Percentiles rank a stretch among this genome's conserved stretches.
Conservation (phyloP, 2,797 vertebrate genomes). For the Meriones psammophilus region DNA sequence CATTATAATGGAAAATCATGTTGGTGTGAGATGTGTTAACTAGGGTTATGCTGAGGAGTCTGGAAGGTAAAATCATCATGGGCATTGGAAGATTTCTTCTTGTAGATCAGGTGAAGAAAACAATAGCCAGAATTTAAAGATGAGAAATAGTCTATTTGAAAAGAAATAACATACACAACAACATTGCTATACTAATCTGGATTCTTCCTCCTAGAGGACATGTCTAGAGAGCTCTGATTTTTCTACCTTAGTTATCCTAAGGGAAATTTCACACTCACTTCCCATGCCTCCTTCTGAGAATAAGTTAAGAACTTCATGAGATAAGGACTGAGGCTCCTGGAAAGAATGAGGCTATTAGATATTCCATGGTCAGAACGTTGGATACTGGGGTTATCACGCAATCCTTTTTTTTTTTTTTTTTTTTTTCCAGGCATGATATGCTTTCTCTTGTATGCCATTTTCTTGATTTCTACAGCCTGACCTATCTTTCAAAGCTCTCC, state of each 20-base stretch:
- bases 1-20: background rate
- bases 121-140: background rate
- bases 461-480: background rate
- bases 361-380: background rate
- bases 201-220: background rate
- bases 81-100: background rate
- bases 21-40: background rate
- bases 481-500: background rate
- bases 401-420: background rate
- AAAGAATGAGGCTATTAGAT: background rate
- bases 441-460: background rate
- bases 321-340: background rate
- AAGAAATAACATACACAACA: background rate
- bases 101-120: background rate
- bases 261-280: background rate
- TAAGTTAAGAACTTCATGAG: too few species aligned
- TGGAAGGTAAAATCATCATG: background rate
- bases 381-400: background rate
- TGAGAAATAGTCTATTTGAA: background rate
- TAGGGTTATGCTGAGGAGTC: background rate
- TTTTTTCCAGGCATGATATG: background rate
- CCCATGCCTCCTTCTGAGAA: background rate
- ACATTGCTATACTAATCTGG: background rate
- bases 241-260: background rate
- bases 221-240: background rate